A percentile compares a stretch with the other conserved stretches of the same genome.
phyloP scores from a whole-genome alignment of 2,888 invertebrate species.

The Ophion ellenae region DNA sequence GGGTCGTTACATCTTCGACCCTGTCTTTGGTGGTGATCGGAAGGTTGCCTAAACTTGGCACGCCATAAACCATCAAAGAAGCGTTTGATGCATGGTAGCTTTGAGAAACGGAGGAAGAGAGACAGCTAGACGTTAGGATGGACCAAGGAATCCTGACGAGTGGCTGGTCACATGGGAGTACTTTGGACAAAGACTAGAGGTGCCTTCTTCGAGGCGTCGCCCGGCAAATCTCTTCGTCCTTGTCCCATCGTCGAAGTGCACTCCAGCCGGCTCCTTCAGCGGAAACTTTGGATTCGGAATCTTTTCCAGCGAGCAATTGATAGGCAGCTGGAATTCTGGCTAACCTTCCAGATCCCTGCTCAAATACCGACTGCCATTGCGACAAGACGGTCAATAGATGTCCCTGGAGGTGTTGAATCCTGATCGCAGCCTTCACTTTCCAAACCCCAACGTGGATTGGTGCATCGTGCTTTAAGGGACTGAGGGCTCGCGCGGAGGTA shows the following conservation, averaged over 20 bases:
- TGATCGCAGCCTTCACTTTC: background rate
- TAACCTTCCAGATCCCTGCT: background rate
- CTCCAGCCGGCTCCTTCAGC: background rate
- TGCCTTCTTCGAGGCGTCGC: background rate
- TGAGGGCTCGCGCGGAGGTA: too few species aligned
- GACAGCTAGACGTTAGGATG: constrained; percentile 14
- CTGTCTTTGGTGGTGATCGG: constrained; percentile 38
- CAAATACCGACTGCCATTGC: background rate
- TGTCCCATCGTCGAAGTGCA: background rate
- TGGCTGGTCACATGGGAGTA: constrained; percentile 9
- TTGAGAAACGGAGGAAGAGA: constrained; percentile 13
- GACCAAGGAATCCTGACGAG: constrained; percentile 34
- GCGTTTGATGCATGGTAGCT: constrained; percentile 63
- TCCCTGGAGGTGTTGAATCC: background rate
- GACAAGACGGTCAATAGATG: background rate
- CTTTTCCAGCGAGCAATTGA: background rate
- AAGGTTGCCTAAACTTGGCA: constrained; percentile 54
- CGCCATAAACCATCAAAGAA: constrained; percentile 64
- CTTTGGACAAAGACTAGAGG: constrained; percentile 29
- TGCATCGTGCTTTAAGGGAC: too few species aligned
- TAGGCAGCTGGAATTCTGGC: background rate
- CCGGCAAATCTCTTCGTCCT: constrained; percentile 14
- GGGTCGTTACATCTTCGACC: constrained; percentile 12
- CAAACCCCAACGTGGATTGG: too few species aligned
- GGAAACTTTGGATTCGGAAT: background rate